Percentiles rank a stretch among this genome's conserved stretches.
phyloP scores from a whole-genome alignment of 2,888 invertebrate genomes.

The Netelia inedita region DNA sequence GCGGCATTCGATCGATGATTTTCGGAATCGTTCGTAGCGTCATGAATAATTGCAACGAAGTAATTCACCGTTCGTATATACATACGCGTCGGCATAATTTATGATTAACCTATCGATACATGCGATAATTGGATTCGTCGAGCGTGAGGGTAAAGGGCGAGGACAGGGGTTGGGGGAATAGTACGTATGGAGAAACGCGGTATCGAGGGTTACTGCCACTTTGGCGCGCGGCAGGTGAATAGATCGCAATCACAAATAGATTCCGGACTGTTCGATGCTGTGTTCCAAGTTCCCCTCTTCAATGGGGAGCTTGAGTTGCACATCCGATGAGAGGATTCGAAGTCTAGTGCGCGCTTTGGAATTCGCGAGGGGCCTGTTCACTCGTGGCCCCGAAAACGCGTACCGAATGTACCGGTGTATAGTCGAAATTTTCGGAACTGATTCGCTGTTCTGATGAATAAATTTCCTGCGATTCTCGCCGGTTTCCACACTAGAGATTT shows the following conservation, averaged over 20 bases:
- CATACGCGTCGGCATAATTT: slow-evolving; percentile 34
- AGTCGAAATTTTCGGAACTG: slow-evolving; percentile 10
- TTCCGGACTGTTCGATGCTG: slow-evolving; percentile 28
- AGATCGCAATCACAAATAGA: slow-evolving; percentile 62
- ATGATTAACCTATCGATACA: slow-evolving; percentile 62
- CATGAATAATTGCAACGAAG: slow-evolving; percentile 60
- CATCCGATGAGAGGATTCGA: slow-evolving; percentile 42
- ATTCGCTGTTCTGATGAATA: background rate
- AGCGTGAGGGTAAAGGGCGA: background rate
- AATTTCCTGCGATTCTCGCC: background rate
- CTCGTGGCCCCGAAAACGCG: too few relatives aligned
- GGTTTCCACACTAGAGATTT: background rate
- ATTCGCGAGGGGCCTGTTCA: slow-evolving; percentile 26
- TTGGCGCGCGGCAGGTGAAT: slow-evolving; percentile 58
- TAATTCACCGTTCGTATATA: slow-evolving; percentile 53
- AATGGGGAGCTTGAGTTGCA: slow-evolving; percentile 32
- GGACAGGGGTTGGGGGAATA: background rate
- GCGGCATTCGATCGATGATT: slow-evolving; percentile 50
- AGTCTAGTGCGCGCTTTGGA: slow-evolving; percentile 45
- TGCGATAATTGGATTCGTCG: slow-evolving; percentile 59
- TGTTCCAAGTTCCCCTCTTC: slow-evolving; percentile 18
- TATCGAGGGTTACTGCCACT: slow-evolving; percentile 39
- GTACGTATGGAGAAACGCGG: background rate
- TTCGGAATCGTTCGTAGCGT: slow-evolving; percentile 37
- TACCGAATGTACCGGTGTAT: background rate